Evolutionary conservation across 1,140 invertebrate species (phyloP).

Genomic region (Galendromus occidentalis): DNA sequence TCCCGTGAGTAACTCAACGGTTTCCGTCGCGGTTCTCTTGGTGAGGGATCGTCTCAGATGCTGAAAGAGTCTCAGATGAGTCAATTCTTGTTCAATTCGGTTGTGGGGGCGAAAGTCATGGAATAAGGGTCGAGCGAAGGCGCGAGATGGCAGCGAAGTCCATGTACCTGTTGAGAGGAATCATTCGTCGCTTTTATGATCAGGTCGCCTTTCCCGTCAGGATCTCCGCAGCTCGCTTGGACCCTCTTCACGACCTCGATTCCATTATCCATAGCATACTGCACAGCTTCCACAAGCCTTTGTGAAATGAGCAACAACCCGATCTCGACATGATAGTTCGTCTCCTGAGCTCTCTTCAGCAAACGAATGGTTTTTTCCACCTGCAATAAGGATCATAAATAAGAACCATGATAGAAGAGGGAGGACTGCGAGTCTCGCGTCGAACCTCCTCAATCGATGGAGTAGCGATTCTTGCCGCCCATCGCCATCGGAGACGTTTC

Average conservation of each 20-base stretch:
- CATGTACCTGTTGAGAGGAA: not conserved
- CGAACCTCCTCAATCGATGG: no score
- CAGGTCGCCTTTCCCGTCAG: not conserved
- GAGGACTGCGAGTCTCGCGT: no score
- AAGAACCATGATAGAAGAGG: no score
- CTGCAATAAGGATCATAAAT: not conserved
- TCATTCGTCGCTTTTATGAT: not conserved
- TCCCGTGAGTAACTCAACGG: no score
- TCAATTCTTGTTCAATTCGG: no score
- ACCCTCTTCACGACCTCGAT: conserved; percentile 1
- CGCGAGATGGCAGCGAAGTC: not conserved
- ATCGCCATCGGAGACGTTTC: no score
- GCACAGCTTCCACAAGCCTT: not conserved
- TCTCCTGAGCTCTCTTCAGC: not conserved
- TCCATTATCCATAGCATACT: conserved; percentile 5
- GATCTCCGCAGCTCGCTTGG: not conserved
- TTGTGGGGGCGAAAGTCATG: no score
- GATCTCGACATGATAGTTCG: not conserved
- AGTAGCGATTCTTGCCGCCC: no score
- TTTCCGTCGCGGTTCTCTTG: no score
- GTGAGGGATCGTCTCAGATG: no score
- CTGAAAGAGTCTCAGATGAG: no score
- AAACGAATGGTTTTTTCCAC: not conserved
- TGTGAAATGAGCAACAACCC: not conserved
- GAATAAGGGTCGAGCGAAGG: no score